Evolutionary conservation across 1,140 invertebrate genomes (phyloP), one percentile per base, ranked within the genome.

Genomic region (Cotesia vestalis): DNA sequence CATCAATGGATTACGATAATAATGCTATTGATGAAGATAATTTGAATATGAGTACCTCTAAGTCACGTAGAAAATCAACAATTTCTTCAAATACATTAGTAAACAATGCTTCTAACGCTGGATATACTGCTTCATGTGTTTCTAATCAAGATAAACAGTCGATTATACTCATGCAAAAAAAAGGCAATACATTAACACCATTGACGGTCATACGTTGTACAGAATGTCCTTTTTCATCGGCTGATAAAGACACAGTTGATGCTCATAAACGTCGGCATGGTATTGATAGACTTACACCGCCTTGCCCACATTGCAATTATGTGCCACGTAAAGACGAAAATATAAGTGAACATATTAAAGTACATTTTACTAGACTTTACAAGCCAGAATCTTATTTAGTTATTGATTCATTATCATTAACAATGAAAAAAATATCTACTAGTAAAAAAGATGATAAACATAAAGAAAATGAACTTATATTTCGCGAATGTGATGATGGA

Each of bases 261-360:
- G 91, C 91, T 77, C 95, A 96, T 78, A 90, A 92, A 61, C 91
- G 91, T 77, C 89, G 94, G 53, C 94, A 96, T 78, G 89, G 88
- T 59, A 88, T 88, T 5, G 88, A 88, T 66, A 89, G 89, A 84
- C 87, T 82, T 89, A 93, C 80, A 86, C 90, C 76, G 4, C 76
- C 84, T 4, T 96, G 95, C 84, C 91, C 91, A n/a, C 92, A 93
- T 80, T 96, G 95, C 84, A 93, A 95, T 85, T 94, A 94, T 82
- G 91, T 92, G 20, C 93, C 93, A 2, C 90, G 92, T 0, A 93
- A 95, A 79, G 90, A 90, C 9, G 92, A 94, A 79, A 92, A 94
- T 71, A 81, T 94, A 5, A 86, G 90, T n/a, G 94, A 95, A 71
- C 94, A 96, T 83, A 88, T 92, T 34, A 94, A 93, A 83, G 85